Conservation (phyloP, 2,888 invertebrate genomes). For the Parnassius smintheus region DNA sequence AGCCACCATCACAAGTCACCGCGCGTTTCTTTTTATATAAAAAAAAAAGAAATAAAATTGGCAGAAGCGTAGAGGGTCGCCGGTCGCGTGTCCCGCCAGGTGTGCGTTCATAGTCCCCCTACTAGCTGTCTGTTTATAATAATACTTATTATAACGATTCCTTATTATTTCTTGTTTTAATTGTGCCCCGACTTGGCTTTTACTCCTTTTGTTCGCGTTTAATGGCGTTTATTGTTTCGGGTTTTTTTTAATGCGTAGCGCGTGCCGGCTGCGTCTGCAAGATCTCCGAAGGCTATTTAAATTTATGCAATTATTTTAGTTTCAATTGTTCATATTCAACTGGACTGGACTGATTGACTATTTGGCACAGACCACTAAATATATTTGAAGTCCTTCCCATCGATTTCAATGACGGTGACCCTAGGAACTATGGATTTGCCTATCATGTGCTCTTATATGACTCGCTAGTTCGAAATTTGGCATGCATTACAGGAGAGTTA, state of each 20-base stretch:
- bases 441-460: no score
- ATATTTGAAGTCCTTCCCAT: no score
- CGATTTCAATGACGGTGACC: no score
- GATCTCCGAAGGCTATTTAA: constrained; percentile 49
- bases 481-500: no score
- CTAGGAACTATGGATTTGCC: no score
- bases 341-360: constrained; percentile 17
- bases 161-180: constrained; percentile 81
- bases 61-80: constrained; percentile 46
- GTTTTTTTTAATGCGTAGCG: constrained; percentile 63
- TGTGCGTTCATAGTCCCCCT: constrained; percentile 52
- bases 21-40: constrained; percentile 18
- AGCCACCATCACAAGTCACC: constrained; percentile 16
- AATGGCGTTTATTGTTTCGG: constrained; percentile 78
- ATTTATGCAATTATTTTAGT: constrained; percentile 36
- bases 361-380: no score
- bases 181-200: constrained; percentile 78
- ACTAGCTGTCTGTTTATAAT: constrained; percentile 63
- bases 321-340: constrained; percentile 30
- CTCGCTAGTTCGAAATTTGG: no score
- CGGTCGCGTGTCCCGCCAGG: constrained; percentile 64
- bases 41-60: constrained; percentile 37
- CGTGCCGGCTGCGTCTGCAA: constrained; percentile 71
- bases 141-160: constrained; percentile 79
- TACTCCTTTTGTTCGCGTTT: constrained; percentile 76